Percentiles rank a stretch among this genome's conserved stretches.
These are phyloP conservation scores for Mobula birostris DNA, from an alignment of 2,113 vertebrate genomes.

Conservation along the genomic window DNA sequence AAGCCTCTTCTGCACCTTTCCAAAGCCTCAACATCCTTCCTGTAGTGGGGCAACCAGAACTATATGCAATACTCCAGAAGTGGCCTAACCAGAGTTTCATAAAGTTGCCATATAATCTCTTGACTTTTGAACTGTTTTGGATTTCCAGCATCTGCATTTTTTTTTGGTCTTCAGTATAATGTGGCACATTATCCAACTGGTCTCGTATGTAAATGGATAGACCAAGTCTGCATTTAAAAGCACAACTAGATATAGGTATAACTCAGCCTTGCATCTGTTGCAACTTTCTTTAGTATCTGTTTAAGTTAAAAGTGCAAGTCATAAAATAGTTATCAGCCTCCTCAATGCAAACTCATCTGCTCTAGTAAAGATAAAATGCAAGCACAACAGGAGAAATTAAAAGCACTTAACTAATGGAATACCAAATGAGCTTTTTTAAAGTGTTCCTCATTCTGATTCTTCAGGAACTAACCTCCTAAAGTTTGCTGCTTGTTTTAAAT, in stretches of 20 bases:
- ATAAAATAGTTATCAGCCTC: not conserved
- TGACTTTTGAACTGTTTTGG: too few relatives aligned
- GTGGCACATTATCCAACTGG: not conserved
- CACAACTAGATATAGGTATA: not conserved
- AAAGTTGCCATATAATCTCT: too few relatives aligned
- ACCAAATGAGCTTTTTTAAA: too few relatives aligned
- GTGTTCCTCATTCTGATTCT: not conserved
- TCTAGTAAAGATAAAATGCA: not conserved
- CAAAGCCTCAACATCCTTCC: too few relatives aligned
- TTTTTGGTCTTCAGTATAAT: not conserved
- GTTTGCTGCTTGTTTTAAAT: not conserved
- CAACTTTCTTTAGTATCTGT: not conserved
- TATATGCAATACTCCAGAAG: too few relatives aligned
- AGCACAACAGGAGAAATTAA: not conserved
- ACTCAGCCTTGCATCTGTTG: not conserved
- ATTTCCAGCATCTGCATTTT: too few relatives aligned
- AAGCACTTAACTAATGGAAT: not conserved
- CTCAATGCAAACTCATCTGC: not conserved
- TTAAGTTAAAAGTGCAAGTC: not conserved
- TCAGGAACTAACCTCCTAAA: not conserved
- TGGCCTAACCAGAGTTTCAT: too few relatives aligned
- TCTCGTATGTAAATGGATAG: not conserved
- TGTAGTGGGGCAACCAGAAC: too few relatives aligned
- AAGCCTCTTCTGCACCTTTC: too few relatives aligned
- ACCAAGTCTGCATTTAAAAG: not conserved